A percentile compares a stretch with the other conserved stretches of the same genome.
These are phyloP conservation scores for Candoia aspera DNA, from an alignment of 2,113 vertebrate genomes.

Conservation along the genomic window DNA sequence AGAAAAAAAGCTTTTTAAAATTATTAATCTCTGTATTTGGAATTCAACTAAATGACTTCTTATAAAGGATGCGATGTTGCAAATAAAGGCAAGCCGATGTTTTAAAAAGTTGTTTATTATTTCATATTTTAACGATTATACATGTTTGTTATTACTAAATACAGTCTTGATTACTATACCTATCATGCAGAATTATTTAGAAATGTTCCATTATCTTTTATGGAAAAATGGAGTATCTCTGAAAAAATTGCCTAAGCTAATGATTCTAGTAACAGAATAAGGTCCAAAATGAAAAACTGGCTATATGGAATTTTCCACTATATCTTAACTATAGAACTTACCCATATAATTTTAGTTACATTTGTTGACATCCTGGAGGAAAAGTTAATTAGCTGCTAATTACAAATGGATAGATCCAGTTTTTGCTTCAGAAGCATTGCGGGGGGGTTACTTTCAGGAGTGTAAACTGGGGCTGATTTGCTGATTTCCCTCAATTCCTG, in stretches of 20 bases:
- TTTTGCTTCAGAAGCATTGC: too few species aligned
- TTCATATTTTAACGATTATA: neutral
- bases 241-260: neutral
- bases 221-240: neutral
- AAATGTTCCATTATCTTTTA: neutral
- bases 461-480: too few species aligned
- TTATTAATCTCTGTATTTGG: conserved; percentile 74
- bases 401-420: too few species aligned
- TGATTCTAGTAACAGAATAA: neutral
- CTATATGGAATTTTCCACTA: neutral
- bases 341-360: too few species aligned
- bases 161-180: neutral
- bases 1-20: conserved; percentile 69
- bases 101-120: conserved; percentile 49
- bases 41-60: conserved; percentile 74
- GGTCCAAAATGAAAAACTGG: neutral
- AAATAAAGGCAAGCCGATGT: conserved; percentile 67
- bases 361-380: too few species aligned
- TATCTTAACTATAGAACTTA: neutral
- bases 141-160: neutral
- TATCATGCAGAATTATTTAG: neutral
- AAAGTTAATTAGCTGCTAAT: too few species aligned
- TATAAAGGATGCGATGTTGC: conserved; percentile 73
- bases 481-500: too few species aligned
- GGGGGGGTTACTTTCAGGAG: too few species aligned